Base-by-base conservation (phyloP, 2,797 vertebrate genomes). In the Leptoclinus maculatus region DNA sequence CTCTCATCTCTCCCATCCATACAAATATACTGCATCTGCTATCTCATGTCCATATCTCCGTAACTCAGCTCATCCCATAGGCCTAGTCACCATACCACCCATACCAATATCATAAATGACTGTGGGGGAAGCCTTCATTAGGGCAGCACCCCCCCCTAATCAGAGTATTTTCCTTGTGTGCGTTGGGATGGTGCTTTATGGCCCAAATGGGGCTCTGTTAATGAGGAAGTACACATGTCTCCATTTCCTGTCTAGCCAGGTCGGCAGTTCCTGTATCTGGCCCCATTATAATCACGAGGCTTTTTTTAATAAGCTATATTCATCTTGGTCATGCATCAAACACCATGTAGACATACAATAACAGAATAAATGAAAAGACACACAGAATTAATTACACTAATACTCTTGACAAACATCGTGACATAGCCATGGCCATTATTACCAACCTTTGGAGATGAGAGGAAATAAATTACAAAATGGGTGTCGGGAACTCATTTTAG, bases 21-120 rank as follows among this genome's bases (percentile, higher is more conserved):
- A 88, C 92, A 89, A 91, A 92, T 84, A 88, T 49, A 78, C 80
- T 76, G 87, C 84, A 79, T 78, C 63, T 68, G 68, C 85, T 83
- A 82, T 81, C 88, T 83, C 79, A 78, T 27, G 63, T 83, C 86
- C 87, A 87, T 88, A 84, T 80, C 78, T 84, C 72, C 6, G 36
- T 64, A 88, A 86, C 80, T 86, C 84, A 70, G 86, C 73, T 71
- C 86, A 83, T 94, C 93, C 93, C 93, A 88, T 45, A 90, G 91
- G 93, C 85, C 87, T 76, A 89, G 89, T 91, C 91, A 91, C 91
- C 81, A 90, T 90, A 92, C 84, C 83, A 92, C 88, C 83, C 91
- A 92, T 92, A 94, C 93, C 94, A 95, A 95, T 95, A 94, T 94
- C 93, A 91, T 93, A 94, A 94, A 94, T 90, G 92, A 93, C 92